phyloP scores from a whole-genome alignment of 2,888 invertebrate genomes.

The Hypselothyrea guttata region DNA sequence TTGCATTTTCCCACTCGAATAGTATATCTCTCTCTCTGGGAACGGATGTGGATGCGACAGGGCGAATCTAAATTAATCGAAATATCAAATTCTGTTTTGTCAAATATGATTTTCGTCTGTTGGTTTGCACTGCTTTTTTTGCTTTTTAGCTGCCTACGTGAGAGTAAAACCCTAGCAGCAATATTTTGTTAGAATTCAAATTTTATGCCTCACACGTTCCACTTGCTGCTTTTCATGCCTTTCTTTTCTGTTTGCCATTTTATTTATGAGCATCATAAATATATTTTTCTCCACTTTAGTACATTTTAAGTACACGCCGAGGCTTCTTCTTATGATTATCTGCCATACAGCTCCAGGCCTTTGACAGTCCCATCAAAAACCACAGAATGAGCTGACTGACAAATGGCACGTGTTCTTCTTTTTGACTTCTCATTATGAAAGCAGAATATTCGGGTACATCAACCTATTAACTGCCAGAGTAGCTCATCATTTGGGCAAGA shows the following conservation, averaged over 20 bases:
- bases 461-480: constrained; percentile 33
- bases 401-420: constrained; percentile 65
- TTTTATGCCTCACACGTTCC: constrained; percentile 72
- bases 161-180: constrained; percentile 35
- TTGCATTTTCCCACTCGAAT: constrained; percentile 41
- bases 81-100: constrained; percentile 68
- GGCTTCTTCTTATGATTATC: constrained; percentile 62
- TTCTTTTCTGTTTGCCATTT: constrained; percentile 52
- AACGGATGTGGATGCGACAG: constrained; percentile 60
- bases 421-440: constrained; percentile 23
- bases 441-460: constrained; percentile 22
- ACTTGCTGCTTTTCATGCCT: constrained; percentile 11
- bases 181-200: constrained; percentile 26
- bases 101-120: constrained; percentile 29
- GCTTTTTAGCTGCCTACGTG: constrained; percentile 57
- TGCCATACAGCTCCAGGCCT: constrained; percentile 22
- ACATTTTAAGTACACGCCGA: constrained; percentile 49
- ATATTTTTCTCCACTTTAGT: constrained; percentile 45
- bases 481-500: background rate
- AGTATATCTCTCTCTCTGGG: constrained; percentile 28
- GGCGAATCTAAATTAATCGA: constrained; percentile 65
- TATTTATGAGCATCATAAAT: constrained; percentile 76
- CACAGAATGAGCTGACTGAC: constrained; percentile 45
- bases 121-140: constrained; percentile 3
- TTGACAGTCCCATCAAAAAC: constrained; percentile 47